Conservation (phyloP, 2,797 vertebrate species). For the Ispidina lecontei region DNA sequence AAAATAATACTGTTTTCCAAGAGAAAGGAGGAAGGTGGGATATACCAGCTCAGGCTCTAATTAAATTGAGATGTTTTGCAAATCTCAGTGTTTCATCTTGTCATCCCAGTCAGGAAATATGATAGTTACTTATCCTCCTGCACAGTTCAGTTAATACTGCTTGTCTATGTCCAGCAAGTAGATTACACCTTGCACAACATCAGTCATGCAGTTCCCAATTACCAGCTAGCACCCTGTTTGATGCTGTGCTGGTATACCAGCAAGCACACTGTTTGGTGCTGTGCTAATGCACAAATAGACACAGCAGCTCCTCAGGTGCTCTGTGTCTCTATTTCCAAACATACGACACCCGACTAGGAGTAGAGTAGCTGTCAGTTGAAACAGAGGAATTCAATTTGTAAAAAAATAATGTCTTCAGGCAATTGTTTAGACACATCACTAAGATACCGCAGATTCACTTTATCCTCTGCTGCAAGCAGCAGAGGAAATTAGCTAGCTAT, state of each 20-base stretch:
- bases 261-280: not conserved
- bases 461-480: constrained; percentile 47
- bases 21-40: not conserved
- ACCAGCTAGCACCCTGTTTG: not conserved
- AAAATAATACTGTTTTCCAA: not conserved
- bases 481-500: constrained; percentile 70
- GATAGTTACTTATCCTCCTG: not conserved
- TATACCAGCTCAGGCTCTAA: not conserved
- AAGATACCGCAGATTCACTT: constrained; percentile 35
- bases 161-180: not conserved
- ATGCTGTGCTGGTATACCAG: not conserved
- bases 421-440: constrained; percentile 58
- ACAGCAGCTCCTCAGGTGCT: constrained; percentile 9
- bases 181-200: not conserved
- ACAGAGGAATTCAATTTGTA: constrained; percentile 49
- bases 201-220: rapidly evolving
- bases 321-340: not conserved
- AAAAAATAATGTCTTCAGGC: constrained; percentile 58
- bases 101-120: not conserved
- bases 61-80: not conserved
- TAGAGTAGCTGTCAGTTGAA: constrained; percentile 36
- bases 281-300: not conserved
- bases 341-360: not conserved
- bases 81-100: not conserved
- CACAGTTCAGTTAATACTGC: not conserved